Percentiles rank a stretch among this genome's conserved stretches.
Conservation (phyloP, 2,797 vertebrate genomes). For the Diplodus sargus region DNA sequence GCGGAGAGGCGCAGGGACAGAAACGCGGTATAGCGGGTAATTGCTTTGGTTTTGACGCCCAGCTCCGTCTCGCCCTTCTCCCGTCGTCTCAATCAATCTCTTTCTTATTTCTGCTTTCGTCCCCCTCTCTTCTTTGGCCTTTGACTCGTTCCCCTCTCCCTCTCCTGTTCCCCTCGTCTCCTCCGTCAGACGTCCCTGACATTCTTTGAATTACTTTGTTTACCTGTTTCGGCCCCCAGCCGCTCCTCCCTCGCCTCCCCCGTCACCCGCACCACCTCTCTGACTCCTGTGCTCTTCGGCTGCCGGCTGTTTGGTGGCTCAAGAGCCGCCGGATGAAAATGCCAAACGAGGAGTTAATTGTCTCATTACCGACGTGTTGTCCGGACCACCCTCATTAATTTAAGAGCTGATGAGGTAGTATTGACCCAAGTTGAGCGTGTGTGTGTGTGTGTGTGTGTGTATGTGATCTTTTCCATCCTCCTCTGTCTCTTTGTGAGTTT, state of each 20-base stretch:
- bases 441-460: background rate
- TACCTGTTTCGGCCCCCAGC: conserved; percentile 46
- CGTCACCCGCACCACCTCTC: conserved; percentile 6
- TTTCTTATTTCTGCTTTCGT: conserved; percentile 30
- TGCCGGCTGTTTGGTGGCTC: conserved; percentile 44
- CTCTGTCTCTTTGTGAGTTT: conserved; percentile 5
- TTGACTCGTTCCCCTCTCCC: conserved; percentile 45
- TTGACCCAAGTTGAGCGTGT: conserved; percentile 28
- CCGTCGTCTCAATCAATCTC: conserved; percentile 32
- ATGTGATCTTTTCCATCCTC: conserved; percentile 2
- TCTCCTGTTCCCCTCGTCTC: conserved; percentile 44
- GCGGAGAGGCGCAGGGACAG: conserved; percentile 17
- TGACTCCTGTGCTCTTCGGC: conserved; percentile 9
- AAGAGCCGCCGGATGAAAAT: conserved; percentile 57
- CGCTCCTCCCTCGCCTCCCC: conserved; percentile 30
- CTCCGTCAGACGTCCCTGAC: conserved; percentile 57
- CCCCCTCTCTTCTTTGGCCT: conserved; percentile 27
- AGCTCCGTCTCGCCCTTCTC: conserved; percentile 14
- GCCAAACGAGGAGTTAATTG: conserved; percentile 67
- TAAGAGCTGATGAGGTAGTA: conserved; percentile 62
- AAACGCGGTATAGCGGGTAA: conserved; percentile 36
- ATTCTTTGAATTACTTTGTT: conserved; percentile 64
- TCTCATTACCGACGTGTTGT: conserved; percentile 67
- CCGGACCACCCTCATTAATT: conserved; percentile 71
- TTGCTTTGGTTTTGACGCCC: conserved; percentile 53